Evolutionary conservation across 2,888 invertebrate genomes (phyloP), one percentile per base, ranked within the genome.

Genomic region (Brachylomia viminalis): DNA sequence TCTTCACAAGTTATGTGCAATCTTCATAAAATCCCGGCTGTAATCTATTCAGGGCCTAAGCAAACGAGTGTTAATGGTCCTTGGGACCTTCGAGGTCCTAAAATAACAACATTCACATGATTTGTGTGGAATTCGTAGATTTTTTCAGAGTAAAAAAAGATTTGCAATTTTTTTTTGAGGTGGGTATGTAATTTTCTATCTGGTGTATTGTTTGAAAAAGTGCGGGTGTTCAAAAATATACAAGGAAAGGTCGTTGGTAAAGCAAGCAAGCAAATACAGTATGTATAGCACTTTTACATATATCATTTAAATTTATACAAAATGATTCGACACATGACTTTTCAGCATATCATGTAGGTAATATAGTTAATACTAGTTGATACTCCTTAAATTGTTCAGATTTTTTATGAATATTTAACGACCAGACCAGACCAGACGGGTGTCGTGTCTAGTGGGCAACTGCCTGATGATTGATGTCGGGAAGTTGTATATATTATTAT

Each of bases 1-100:
- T 84, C 85, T 66, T 56, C 38, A 64, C 76, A 84, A 86, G 86
- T 81, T 86, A 86, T 72, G 65, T 78, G 78, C 75, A 79, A 82
- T 86, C 79, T 87, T 87, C 79, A 82, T 87, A 86, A 86, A 86
- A 89, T 72, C 78, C 80, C 75, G 1, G 23, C 77, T 71, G 84
- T 87, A 90, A 89, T 90, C 87, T 90, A 90, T 89, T 90, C 89
- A 86, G 82, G 80, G 49, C 88, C 90, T 90, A 90, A 87, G 80
- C 72, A 90, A 89, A 90, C 90, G 42, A 74, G 72, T 77, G 83
- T 81, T 90, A 90, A 90, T 90, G 87, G 87, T 66, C 65, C 82
- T 23, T 42, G 75, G 67, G 82, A 42, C 77, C 84, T 62, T 72
- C 33, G 74, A 17, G 72, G 86, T 83, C 90, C 90, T 89, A 89